Base-by-base conservation (phyloP, 2,888 invertebrate genomes). In the Apotomis betuletana region DNA sequence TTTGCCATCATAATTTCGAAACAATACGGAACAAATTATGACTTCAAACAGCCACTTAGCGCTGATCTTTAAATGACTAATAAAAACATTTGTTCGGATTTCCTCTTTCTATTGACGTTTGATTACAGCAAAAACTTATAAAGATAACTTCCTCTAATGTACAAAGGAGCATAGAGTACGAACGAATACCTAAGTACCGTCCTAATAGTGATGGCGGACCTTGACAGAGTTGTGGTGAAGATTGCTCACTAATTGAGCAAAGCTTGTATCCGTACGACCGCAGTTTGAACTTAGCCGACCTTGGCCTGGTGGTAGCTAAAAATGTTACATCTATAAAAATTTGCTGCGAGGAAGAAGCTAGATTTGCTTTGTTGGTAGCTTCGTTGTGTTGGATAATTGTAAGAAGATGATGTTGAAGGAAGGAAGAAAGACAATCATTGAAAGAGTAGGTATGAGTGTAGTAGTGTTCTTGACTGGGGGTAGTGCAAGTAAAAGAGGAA, bases 141-240 rank as follows among this genome's bases (percentile, higher is more conserved):
- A 60, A 64, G 52, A 49, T 63, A 59, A 64, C 69, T 73, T 73
- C 73, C 69, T 73, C 46, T 63, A 73, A 52, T 61, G 59, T 57
- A 46, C 49, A 62, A 58, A 61, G 58, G 57, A 41, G 55, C 46
- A 65, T 57, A 63, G 4, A 65, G 64, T 73, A 69, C 68, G 46
- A 46, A 59, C 73, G 15, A 69, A 60, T 69, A 69, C 55, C 61
- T 61, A 73, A 73, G 69, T 72, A 63, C 72, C 72, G n/a, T 62
- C 67, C 72, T 72, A 72, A 72, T 72, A 67, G 57, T 67, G 54
- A 61, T 67, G 65, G 63, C 52, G 10, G 68, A 80, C 87, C 87
- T 87, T 87, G 87, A 85, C 87, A 82, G 87, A 82, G 80, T 87
- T 86, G 87, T 77, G 84, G 87, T 83, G 82, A 82, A 84, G 86